Percentiles rank a stretch among this genome's conserved stretches.
Evolutionary conservation across 2,113 vertebrate species (phyloP).

Genomic region (Nothobranchius kuhntae): DNA sequence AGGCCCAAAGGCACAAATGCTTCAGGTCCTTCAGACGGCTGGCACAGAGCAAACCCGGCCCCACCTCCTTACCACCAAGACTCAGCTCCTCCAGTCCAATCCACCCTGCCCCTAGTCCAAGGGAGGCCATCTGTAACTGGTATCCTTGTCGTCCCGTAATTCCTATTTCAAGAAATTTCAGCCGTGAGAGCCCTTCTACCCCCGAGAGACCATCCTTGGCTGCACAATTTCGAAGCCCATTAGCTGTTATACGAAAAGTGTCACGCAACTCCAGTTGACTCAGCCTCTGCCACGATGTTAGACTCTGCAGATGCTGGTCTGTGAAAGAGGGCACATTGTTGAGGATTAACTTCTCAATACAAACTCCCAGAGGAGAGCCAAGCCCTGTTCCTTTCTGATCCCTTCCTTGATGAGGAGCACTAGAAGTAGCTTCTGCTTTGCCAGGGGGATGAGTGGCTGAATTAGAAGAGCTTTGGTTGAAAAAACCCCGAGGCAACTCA

Average conservation of each 20-base stretch:
- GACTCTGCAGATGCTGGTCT: constrained; percentile 78
- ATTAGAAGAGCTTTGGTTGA: constrained; percentile 55
- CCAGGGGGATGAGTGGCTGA: constrained; percentile 29
- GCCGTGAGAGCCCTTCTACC: constrained; percentile 66
- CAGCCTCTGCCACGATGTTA: constrained; percentile 73
- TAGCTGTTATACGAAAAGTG: constrained; percentile 75
- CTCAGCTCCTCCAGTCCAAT: constrained; percentile 75
- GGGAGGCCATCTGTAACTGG: constrained; percentile 77
- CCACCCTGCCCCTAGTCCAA: constrained; percentile 80
- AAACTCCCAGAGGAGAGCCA: constrained; percentile 32
- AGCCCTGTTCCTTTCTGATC: constrained; percentile 31
- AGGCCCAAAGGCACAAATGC: constrained; percentile 69
- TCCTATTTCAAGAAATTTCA: constrained; percentile 77
- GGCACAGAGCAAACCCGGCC: constrained; percentile 74
- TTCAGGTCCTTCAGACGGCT: constrained; percentile 76
- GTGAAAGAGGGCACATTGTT: constrained; percentile 81
- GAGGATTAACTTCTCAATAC: constrained; percentile 73
- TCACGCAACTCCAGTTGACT: constrained; percentile 73
- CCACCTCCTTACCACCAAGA: constrained; percentile 79
- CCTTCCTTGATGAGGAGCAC: constrained; percentile 26
- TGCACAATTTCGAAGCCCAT: constrained; percentile 74
- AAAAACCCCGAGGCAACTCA: constrained; percentile 76
- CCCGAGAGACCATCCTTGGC: constrained; percentile 63
- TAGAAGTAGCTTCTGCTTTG: constrained; percentile 47
- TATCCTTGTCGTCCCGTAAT: constrained; percentile 69